phyloP scores from a whole-genome alignment of 2,888 invertebrate genomes.

The Hemaris fuciformis region DNA sequence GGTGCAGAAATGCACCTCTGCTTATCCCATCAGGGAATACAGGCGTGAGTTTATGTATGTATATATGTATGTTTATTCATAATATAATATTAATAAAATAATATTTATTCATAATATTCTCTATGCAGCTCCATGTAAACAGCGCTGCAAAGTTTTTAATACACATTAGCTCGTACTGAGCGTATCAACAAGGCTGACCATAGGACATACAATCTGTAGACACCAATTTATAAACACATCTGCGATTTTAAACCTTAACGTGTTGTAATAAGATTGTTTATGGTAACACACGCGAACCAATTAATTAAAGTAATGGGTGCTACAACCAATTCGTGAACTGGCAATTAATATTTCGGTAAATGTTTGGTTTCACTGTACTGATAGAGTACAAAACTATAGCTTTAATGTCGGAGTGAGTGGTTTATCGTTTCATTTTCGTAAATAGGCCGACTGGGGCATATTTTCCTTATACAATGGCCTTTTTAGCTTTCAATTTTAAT shows the following conservation, averaged over 20 bases:
- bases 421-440: too few relatives aligned
- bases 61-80: too few relatives aligned
- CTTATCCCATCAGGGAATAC: too few relatives aligned
- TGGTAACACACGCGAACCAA: not conserved
- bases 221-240: not conserved
- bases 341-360: slow-evolving; percentile 9
- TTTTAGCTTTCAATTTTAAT: too few relatives aligned
- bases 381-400: not conserved
- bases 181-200: slow-evolving; percentile 29
- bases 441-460: too few relatives aligned
- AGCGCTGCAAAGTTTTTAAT: slow-evolving; percentile 13
- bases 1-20: too few relatives aligned
- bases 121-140: slow-evolving; percentile 12
- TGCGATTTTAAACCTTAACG: not conserved
- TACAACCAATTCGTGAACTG: slow-evolving; percentile 6
- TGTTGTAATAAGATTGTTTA: not conserved
- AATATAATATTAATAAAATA: too few relatives aligned
- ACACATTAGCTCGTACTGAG: slow-evolving; percentile 11
- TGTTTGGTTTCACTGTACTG: not conserved
- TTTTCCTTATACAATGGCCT: too few relatives aligned
- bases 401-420: too few relatives aligned
- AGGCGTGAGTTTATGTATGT: too few relatives aligned
- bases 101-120: too few relatives aligned
- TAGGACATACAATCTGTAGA: slow-evolving; percentile 19
- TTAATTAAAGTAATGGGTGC: slow-evolving; percentile 32